Percentiles rank a stretch among this genome's conserved stretches.
Evolutionary conservation across 2,797 vertebrate species (phyloP).

Genomic region (Esox masquinongy): DNA sequence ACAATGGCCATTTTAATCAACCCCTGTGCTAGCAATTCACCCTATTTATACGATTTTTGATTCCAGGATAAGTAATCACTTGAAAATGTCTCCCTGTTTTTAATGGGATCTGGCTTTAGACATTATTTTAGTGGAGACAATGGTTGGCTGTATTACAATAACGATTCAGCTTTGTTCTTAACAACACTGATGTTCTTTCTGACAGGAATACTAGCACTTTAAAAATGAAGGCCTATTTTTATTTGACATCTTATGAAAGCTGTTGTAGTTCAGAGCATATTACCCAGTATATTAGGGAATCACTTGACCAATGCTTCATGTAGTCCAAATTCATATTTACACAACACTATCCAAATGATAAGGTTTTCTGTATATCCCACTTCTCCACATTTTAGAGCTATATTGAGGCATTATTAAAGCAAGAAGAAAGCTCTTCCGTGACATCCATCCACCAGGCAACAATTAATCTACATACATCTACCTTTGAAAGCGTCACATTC

Average conservation of each 20-base stretch:
- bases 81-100: conserved; percentile 80
- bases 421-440: conserved; percentile 25
- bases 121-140: conserved; percentile 68
- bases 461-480: conserved; percentile 48
- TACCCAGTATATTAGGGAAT: not conserved
- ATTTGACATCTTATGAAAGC: not conserved
- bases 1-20: conserved; percentile 87
- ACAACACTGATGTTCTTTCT: conserved; percentile 60
- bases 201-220: conserved; percentile 39
- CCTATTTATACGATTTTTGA: conserved; percentile 85
- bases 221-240: not conserved
- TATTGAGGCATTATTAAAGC: conserved; percentile 30
- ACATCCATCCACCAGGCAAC: conserved; percentile 39
- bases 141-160: conserved; percentile 64
- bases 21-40: conserved; percentile 81
- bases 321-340: not conserved
- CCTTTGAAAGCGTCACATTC: conserved; percentile 60
- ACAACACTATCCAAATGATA: not conserved
- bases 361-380: conserved; percentile 29
- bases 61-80: conserved; percentile 86
- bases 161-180: conserved; percentile 69
- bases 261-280: not conserved
- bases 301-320: not conserved
- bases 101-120: conserved; percentile 74
- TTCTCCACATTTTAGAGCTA: conserved; percentile 36